A percentile compares a stretch with the other conserved stretches of the same genome.
Evolutionary conservation across 1,140 invertebrate genomes (phyloP).

Genomic region (Galendromus occidentalis): DNA sequence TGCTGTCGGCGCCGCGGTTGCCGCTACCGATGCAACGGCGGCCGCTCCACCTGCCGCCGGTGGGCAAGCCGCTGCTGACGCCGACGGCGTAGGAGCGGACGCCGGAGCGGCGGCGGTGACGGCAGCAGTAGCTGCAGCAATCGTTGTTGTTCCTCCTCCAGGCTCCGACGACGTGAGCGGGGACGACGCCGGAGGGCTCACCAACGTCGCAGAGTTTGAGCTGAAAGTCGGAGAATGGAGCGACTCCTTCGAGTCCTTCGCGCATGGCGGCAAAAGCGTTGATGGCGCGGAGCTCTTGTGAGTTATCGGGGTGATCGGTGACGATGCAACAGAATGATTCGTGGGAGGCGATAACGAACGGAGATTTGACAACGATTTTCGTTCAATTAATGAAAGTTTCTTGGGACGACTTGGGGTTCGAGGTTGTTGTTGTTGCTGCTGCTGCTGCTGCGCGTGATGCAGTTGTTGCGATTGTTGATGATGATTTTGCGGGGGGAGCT

Average conservation of each 20-base stretch:
- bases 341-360: neutral
- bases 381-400: neutral
- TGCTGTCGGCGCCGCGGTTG: no score
- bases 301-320: neutral
- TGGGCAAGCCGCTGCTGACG: no score
- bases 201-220: no score
- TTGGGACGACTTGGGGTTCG: neutral
- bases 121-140: no score
- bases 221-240: neutral
- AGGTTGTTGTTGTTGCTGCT: neutral
- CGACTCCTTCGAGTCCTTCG: neutral
- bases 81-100: no score
- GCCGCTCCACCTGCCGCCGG: no score
- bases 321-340: neutral
- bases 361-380: neutral
- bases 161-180: no score
- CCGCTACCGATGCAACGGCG: no score
- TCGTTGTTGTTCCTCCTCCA: no score
- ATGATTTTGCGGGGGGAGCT: constrained; percentile 10
- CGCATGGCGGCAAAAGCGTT: neutral
- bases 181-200: no score
- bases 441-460: neutral
- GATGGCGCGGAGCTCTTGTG: neutral
- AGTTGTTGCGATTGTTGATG: neutral
- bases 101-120: no score